Conservation (phyloP, 2,113 vertebrate genomes). For the Donacobius atricapilla region DNA sequence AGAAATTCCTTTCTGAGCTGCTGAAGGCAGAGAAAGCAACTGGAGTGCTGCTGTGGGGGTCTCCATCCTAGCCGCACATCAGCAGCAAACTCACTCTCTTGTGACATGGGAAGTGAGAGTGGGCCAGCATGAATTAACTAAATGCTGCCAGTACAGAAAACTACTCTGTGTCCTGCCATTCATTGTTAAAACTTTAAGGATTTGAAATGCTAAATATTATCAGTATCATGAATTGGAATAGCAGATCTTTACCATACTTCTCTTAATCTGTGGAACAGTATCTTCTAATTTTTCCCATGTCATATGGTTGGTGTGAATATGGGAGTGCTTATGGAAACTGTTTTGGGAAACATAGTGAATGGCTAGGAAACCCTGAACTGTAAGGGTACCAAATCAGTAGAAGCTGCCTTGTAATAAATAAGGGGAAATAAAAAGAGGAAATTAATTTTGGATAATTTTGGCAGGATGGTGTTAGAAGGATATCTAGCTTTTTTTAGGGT, state of each 20-base stretch:
- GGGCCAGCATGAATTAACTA: not conserved
- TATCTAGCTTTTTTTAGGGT: not conserved
- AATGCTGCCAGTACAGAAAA: not conserved
- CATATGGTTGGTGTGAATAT: not conserved
- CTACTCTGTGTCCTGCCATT: not conserved
- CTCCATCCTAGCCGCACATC: not conserved
- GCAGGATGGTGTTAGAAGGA: not conserved
- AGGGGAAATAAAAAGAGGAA: not conserved
- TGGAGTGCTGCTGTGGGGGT: not conserved
- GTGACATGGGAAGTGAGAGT: not conserved
- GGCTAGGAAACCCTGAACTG: not conserved
- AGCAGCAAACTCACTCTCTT: not conserved
- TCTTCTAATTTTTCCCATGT: not conserved
- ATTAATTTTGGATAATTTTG: not conserved
- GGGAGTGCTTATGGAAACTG: not conserved
- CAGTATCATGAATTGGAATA: accelerated
- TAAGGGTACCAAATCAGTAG: not conserved
- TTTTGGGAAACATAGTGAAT: not conserved
- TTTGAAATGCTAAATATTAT: not conserved
- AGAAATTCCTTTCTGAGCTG: not conserved
- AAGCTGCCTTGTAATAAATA: not conserved
- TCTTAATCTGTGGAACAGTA: not conserved
- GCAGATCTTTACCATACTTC: not conserved
- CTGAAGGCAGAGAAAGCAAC: not conserved
- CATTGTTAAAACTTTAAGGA: not conserved